These are phyloP conservation scores for Aviceda subcristata DNA, from an alignment of 2,113 vertebrate genomes.

Conservation along the genomic window DNA sequence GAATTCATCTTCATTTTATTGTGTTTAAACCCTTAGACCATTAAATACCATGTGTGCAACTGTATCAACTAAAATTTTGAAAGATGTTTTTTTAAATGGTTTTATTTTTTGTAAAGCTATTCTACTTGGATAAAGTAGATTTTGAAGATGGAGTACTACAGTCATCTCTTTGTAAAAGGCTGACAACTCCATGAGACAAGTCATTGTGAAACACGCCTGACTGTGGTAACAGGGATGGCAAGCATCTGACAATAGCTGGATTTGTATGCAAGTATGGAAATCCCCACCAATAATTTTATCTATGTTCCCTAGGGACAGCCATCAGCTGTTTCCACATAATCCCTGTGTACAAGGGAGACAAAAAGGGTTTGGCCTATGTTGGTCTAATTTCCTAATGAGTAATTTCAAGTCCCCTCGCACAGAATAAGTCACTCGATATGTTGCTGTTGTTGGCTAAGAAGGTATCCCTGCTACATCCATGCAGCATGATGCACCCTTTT, in stretches of 20 bases:
- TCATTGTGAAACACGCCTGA: fast-evolving
- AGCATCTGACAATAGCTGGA: not conserved
- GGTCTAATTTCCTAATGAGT: not conserved
- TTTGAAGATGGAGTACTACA: not conserved
- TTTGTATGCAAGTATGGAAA: not conserved
- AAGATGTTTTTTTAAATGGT: not conserved
- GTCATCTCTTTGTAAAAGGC: not conserved
- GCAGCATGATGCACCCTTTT: not conserved
- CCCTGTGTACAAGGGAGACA: not conserved
- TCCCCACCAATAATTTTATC: not conserved
- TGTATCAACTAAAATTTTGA: not conserved
- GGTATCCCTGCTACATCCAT: not conserved
- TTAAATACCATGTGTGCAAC: not conserved
- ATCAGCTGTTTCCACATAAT: not conserved
- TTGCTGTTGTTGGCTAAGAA: not conserved
- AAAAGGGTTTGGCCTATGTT: not conserved
- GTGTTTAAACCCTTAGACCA: not conserved
- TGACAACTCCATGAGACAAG: not conserved
- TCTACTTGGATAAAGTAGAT: not conserved
- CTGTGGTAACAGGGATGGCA: not conserved
- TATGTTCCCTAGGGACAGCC: not conserved
- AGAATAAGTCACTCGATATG: not conserved
- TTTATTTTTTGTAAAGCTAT: not conserved
- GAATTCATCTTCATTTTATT: fast-evolving
- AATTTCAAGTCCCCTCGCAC: not conserved